Evolutionary conservation across 2,888 invertebrate genomes (phyloP), one percentile per base, ranked within the genome.

Genomic region (Nephrotoma flavescens): DNA sequence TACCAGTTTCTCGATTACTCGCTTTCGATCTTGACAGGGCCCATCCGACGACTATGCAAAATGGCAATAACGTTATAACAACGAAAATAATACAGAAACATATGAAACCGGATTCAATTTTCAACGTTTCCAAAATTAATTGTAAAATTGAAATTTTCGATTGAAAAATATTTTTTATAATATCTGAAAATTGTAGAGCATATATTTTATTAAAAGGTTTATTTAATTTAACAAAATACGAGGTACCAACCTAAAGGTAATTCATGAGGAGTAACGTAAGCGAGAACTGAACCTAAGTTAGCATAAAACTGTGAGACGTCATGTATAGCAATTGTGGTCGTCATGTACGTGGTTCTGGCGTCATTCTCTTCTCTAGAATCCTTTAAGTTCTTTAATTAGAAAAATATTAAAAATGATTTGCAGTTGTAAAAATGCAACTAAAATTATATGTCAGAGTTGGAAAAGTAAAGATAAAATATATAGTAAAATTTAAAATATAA

Each of bases 31-130:
- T 19, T 3, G 86, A 45, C 87, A 91, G 91, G 88, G 91, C 91
- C 92, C 92, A 92, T 87, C 94, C 93, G 88, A 95, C 91, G 87
- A 95, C 93, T 87, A 93, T 93, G 86, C 93, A 92, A 86, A 96
- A 94, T 89, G 95, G 94, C 87, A 95, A 92, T 88, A 95, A 92
- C 44, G 95, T 94, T 88, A 95, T 92, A 89, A 95, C 92, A 86
- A 94, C 92, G 88, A 95, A 94, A 85, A 94, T 90, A 88, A 94
- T 93, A 89, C 95, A 92, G 89, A 94, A 92, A 15, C 92, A 93
- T 87, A 96, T 92, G 90, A 95, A 95, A 71, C 94, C 94, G 12
- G 94, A 94, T 90, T 96, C 95, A 89, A 95, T 92, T 91, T 94
- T 94, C 89, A 95, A 92, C 86, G 95, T 94, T 57, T 86, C 83